A percentile compares a stretch with the other conserved stretches of the same genome.
These are phyloP conservation scores for Mycteria americana DNA, from an alignment of 2,797 vertebrate species.

Conservation along the genomic window DNA sequence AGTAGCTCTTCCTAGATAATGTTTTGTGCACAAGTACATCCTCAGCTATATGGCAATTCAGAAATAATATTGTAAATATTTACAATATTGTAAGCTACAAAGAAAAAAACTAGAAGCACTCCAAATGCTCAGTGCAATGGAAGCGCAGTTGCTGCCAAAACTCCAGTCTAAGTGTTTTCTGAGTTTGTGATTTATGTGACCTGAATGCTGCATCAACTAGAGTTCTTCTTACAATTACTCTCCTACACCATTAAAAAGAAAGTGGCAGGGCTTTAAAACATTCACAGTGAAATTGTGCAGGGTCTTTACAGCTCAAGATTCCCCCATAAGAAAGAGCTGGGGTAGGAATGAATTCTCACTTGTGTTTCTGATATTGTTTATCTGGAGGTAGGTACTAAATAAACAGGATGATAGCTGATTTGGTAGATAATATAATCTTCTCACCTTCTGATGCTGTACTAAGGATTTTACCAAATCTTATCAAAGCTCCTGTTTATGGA, in stretches of 20 bases:
- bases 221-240: neutral
- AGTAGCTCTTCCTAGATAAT: neutral
- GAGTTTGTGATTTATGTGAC: neutral
- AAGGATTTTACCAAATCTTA: slow-evolving; percentile 4
- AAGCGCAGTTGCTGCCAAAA: neutral
- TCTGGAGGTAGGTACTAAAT: neutral
- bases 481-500: neutral
- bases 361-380: neutral
- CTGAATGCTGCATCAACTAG: neutral
- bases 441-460: neutral
- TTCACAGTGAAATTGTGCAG: neutral
- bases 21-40: neutral
- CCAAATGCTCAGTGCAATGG: neutral
- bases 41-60: neutral
- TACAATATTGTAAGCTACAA: neutral
- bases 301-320: neutral
- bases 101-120: slow-evolving; percentile 1
- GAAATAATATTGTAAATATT: slow-evolving; percentile 4
- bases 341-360: slow-evolving; percentile 20
- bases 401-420: neutral
- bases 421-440: neutral
- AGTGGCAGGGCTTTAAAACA: neutral
- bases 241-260: neutral
- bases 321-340: neutral
- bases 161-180: neutral